These are phyloP conservation scores for Ptychobarbus kaznakovi DNA, from an alignment of 2,797 vertebrate species.

Conservation along the genomic window DNA sequence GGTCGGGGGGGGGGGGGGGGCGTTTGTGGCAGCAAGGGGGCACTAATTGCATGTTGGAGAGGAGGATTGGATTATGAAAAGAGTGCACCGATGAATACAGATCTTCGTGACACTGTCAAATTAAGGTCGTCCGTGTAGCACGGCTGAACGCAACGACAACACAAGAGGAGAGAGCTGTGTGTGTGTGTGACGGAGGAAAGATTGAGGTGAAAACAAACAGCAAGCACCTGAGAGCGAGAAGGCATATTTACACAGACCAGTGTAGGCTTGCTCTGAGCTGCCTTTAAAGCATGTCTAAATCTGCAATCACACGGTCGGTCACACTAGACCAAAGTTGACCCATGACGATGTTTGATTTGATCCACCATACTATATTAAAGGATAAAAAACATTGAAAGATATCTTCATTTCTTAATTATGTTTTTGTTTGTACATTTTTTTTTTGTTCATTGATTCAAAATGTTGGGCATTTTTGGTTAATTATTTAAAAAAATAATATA, in stretches of 20 bases:
- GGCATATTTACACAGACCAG: background rate
- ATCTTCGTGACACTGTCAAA: constrained; percentile 97
- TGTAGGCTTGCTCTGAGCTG: background rate
- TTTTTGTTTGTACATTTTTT: background rate
- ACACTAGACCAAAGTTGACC: background rate
- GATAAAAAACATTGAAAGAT: background rate
- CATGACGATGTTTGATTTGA: background rate
- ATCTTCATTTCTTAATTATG: background rate
- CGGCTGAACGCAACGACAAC: constrained; percentile 80
- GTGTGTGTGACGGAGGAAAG: constrained; percentile 60
- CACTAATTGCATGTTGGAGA: constrained; percentile 99
- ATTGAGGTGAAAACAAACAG: constrained; percentile 28
- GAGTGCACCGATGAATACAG: constrained; percentile 99
- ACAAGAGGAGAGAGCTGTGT: constrained; percentile 68
- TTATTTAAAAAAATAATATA: background rate
- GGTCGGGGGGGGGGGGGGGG: constrained; percentile 33
- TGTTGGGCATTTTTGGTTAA: background rate
- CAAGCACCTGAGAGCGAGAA: constrained; percentile 55
- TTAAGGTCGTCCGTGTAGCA: constrained; percentile 86
- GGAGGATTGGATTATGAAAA: constrained; percentile 99
- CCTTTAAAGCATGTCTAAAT: background rate
- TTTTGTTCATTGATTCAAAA: background rate
- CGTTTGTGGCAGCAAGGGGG: constrained; percentile 74
- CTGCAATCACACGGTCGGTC: background rate
- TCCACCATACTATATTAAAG: background rate